These are phyloP conservation scores for Bos indicus DNA, from an alignment of 2,113 vertebrate genomes.

Conservation along the genomic window DNA sequence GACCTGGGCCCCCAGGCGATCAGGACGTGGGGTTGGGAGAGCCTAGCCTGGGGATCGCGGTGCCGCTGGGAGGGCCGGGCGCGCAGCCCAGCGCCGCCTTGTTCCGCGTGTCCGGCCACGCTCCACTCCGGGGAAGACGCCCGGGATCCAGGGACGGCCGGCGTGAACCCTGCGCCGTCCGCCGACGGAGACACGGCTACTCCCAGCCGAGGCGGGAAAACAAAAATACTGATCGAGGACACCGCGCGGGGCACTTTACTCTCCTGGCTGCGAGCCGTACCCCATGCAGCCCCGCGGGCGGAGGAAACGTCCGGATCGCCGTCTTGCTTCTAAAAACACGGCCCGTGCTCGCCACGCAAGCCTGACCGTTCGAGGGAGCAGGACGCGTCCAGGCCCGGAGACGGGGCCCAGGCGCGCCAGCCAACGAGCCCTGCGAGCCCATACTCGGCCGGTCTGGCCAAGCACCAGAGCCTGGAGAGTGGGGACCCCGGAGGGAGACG, in stretches of 20 bases:
- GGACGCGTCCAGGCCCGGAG: rapidly evolving
- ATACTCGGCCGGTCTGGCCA: rapidly evolving
- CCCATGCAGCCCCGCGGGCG: too few species aligned
- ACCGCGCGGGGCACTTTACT: rapidly evolving
- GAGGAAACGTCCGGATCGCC: rapidly evolving
- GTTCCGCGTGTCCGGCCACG: rapidly evolving
- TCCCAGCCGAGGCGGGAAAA: too few species aligned
- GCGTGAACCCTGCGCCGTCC: too few species aligned
- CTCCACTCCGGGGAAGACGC: rapidly evolving
- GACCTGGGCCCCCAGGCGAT: too few species aligned
- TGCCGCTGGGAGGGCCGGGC: rapidly evolving
- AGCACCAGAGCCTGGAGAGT: rapidly evolving
- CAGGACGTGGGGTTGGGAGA: too few species aligned
- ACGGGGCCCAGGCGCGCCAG: rapidly evolving
- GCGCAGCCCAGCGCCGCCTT: too few species aligned
- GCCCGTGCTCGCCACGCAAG: rapidly evolving
- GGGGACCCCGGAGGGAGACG: rapidly evolving
- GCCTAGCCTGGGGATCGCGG: too few species aligned
- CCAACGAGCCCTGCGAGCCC: rapidly evolving
- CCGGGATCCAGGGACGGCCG: too few species aligned
- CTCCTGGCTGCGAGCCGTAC: rapidly evolving
- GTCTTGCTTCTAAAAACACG: rapidly evolving
- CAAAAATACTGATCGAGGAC: too few species aligned
- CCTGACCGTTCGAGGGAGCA: too few species aligned
- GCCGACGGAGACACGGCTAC: too few species aligned